Evolutionary conservation across 2,797 vertebrate species (phyloP), one percentile per base, ranked within the genome.

Genomic region (Chaetophractus vellerosus): DNA sequence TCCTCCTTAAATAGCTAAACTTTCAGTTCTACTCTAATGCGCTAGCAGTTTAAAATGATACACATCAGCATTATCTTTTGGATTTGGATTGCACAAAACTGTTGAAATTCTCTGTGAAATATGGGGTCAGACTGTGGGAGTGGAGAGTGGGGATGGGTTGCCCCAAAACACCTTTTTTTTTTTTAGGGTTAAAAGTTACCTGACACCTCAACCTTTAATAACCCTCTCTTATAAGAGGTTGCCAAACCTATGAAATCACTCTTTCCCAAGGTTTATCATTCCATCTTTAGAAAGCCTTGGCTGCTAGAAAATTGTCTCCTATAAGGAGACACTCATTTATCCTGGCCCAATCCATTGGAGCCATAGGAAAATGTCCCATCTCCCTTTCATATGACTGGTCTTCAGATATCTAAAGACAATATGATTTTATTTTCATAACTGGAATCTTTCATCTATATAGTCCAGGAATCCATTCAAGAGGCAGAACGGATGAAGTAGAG

Each of bases 381-480:
- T 90, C 14, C 86, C 19, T 76, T 81, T 28, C 55, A n/a, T 11
- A 21, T 41, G 14, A 88, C 16, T 23, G 15, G 9, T 24, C 19
- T 95, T 88, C 41, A 50, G 18, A 41, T 68, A 36, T 82, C 83
- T 66, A 74, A 92, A 82, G 64, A 48, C 61, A 48, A 45, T 26
- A 36, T 75, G 64, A 79, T 87, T 79, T 92, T 61, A 84, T 90
- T 95, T 94, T 80, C 45, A 87, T 48, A 63, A 52, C 59, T 90
- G 55, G 33, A 80, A 36, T 61, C 71, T 96, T 94, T 84, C n/a
- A 75, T 92, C 66, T 38, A 0, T 52, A 28, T 52, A 79, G 5
- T 31, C n/a, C 59, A 66, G 50, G 28, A 66, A 31, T 71, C 64
- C 79, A 33, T 72, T 86, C 26, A 89, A 89, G 85, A 31, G 88